Percentiles rank a stretch among this genome's conserved stretches.
Evolutionary conservation across 2,797 vertebrate genomes (phyloP).

Genomic region (Gallirallus australis): DNA sequence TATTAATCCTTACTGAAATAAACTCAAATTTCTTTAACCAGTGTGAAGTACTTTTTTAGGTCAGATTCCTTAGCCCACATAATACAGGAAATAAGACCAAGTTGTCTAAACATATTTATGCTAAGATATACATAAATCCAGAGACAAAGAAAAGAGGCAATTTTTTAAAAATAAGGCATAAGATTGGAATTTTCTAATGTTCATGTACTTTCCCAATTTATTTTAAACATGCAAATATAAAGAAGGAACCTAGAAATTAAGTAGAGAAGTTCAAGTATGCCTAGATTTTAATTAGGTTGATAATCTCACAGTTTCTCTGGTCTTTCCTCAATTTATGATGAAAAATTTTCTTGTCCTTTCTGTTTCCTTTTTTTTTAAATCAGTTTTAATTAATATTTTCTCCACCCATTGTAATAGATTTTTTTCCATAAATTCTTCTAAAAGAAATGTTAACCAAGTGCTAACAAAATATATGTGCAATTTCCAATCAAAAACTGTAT

Average conservation of each 20-base stretch:
- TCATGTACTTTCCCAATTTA: background rate
- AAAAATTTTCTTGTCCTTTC: background rate
- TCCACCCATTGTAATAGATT: background rate
- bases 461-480: background rate
- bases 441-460: background rate
- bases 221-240: background rate
- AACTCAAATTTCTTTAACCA: background rate
- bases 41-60: background rate
- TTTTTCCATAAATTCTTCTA: background rate
- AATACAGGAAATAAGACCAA: background rate
- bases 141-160: rapidly evolving
- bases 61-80: background rate
- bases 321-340: background rate
- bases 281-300: background rate
- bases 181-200: background rate
- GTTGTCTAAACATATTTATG: background rate
- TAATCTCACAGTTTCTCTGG: background rate
- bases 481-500: background rate
- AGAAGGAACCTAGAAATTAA: background rate
- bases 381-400: background rate
- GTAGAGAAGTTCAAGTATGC: background rate
- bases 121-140: background rate
- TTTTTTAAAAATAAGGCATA: background rate
- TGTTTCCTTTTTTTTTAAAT: background rate
- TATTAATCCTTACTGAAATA: background rate